Evolutionary conservation across 1,140 invertebrate species (phyloP).

Genomic region (Lepidurus couesii): DNA sequence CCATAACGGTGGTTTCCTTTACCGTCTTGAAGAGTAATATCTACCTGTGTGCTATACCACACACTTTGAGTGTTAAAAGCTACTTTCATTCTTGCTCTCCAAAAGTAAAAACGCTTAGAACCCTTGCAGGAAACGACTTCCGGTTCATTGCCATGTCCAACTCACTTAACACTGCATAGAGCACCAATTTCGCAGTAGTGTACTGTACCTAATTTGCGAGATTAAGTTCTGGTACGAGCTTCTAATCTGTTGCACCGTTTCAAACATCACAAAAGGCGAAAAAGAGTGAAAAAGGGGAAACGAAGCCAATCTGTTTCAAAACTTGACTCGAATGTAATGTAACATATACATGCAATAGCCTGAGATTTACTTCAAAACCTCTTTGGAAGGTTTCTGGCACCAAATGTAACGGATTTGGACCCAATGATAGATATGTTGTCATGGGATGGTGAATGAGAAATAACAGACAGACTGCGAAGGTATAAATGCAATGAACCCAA

Average conservation of each 20-base stretch:
- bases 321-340: background rate
- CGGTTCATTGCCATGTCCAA: constrained; percentile 21
- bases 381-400: background rate
- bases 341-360: background rate
- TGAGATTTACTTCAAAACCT: background rate
- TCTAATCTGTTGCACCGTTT: background rate
- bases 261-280: background rate
- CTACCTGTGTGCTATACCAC: background rate
- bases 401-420: background rate
- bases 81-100: background rate
- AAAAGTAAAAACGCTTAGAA: background rate
- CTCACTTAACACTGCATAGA: constrained; percentile 2
- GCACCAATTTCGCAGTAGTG: background rate
- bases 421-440: background rate
- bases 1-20: constrained; percentile 12
- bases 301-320: background rate
- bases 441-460: constrained; percentile 17
- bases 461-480: background rate
- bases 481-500: background rate
- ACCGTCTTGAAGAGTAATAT: constrained; percentile 1
- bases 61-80: background rate
- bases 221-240: background rate
- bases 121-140: background rate
- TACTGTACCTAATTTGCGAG: background rate
- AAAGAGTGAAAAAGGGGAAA: background rate